phyloP scores from a whole-genome alignment of 2,797 vertebrate species.

The Acipenser transmontanus region DNA sequence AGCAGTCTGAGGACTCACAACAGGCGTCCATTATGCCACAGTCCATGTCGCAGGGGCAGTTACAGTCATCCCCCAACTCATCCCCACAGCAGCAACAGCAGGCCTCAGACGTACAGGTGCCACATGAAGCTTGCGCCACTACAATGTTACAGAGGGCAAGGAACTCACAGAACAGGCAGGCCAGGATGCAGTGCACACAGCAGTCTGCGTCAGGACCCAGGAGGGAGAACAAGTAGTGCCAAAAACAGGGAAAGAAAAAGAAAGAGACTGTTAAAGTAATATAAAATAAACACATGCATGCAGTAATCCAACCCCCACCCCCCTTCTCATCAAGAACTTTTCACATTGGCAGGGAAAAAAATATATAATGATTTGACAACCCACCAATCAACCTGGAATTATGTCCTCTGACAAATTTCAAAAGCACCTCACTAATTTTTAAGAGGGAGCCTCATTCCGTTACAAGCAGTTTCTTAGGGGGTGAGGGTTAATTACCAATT shows the following conservation, averaged over 20 bases:
- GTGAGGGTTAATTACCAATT: too few species aligned
- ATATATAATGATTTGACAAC: neutral
- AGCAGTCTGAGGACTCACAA: slow-evolving; percentile 93
- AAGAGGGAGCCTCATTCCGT: too few species aligned
- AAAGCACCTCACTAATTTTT: neutral
- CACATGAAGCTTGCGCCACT: slow-evolving; percentile 84
- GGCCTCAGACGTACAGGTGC: slow-evolving; percentile 78
- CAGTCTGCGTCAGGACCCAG: slow-evolving; percentile 65
- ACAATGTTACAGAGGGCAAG: slow-evolving; percentile 92
- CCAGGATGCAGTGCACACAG: slow-evolving; percentile 96
- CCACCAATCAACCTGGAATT: neutral
- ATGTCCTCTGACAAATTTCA: neutral
- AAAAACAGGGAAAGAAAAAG: slow-evolving; percentile 1
- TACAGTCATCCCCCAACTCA: slow-evolving; percentile 89
- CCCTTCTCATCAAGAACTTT: neutral
- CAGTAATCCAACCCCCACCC: neutral
- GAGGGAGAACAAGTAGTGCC: neutral
- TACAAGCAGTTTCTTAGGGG: too few species aligned
- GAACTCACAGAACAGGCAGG: slow-evolving; percentile 97
- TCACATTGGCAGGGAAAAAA: neutral
- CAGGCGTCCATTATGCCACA: slow-evolving; percentile 97
- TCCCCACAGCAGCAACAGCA: slow-evolving; percentile 90
- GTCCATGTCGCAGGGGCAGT: slow-evolving; percentile 90
- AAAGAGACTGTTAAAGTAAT: neutral
- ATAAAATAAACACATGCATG: neutral